These are phyloP conservation scores for Volucella inanis DNA, from an alignment of 2,888 invertebrate genomes.

Conservation along the genomic window DNA sequence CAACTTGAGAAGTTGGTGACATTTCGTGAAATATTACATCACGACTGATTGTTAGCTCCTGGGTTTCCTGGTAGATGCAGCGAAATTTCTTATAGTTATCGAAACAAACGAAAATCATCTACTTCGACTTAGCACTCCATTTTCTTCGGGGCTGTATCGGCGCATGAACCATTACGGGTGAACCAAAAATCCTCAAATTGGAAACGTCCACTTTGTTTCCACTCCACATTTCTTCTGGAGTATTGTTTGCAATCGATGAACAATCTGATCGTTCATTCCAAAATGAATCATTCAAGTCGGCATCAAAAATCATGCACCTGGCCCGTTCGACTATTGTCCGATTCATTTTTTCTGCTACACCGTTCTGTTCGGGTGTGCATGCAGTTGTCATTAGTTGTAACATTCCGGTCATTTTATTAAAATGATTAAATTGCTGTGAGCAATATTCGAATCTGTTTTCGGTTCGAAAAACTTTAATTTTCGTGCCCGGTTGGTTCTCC, in stretches of 20 bases:
- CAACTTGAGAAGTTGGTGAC: too few species aligned
- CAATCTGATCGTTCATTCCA: background rate
- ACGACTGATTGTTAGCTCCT: background rate
- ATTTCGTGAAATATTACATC: background rate
- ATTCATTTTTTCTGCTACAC: slow-evolving; percentile 72
- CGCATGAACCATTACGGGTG: slow-evolving; percentile 55
- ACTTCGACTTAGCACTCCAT: background rate
- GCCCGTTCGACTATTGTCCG: slow-evolving; percentile 69
- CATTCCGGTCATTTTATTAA: background rate
- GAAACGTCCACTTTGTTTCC: slow-evolving; percentile 39
- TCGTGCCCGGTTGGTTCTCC: slow-evolving; percentile 23
- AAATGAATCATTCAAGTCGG: slow-evolving; percentile 17
- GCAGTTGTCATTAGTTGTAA: slow-evolving; percentile 12
- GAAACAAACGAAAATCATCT: background rate
- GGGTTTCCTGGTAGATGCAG: too few species aligned
- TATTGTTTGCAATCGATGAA: background rate
- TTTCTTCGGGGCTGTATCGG: slow-evolving; percentile 47
- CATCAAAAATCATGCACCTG: slow-evolving; percentile 67
- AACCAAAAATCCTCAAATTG: slow-evolving; percentile 57
- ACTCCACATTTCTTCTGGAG: slow-evolving; percentile 60
- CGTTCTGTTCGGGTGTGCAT: slow-evolving; percentile 75
- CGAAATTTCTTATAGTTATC: background rate
- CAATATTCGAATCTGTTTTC: slow-evolving; percentile 42
- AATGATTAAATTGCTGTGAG: slow-evolving; percentile 4
- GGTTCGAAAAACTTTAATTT: slow-evolving; percentile 22